Conservation (phyloP, 2,888 invertebrate species). For the Maniola hyperantus region DNA sequence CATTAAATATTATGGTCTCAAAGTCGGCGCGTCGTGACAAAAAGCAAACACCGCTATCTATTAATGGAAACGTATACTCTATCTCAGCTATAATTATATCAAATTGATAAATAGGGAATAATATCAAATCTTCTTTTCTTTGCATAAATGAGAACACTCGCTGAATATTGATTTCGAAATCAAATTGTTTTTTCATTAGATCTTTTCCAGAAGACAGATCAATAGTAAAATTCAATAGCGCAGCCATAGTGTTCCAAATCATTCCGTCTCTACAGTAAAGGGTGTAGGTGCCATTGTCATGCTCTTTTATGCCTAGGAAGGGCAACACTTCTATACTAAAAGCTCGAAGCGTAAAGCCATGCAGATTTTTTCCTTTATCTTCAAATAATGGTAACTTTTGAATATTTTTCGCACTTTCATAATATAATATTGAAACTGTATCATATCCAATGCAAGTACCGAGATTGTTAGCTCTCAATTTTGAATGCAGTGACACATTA, state of each 20-base stretch:
- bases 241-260: conserved; percentile 63
- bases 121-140: conserved; percentile 62
- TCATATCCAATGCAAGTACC: conserved; percentile 66
- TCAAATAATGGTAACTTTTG: conserved; percentile 51
- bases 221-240: conserved; percentile 65
- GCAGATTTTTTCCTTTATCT: conserved; percentile 60
- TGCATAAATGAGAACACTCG: conserved; percentile 59
- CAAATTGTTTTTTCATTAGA: conserved; percentile 53
- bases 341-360: conserved; percentile 57
- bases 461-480: conserved; percentile 52
- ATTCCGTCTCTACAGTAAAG: conserved; percentile 61
- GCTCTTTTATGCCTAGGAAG: conserved; percentile 52
- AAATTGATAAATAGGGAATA: conserved; percentile 67
- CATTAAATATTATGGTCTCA: conserved; percentile 63
- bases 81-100: conserved; percentile 63
- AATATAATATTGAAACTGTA: conserved; percentile 49
- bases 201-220: conserved; percentile 53
- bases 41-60: conserved; percentile 71
- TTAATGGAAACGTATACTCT: conserved; percentile 61
- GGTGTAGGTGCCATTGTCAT: conserved; percentile 52
- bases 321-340: conserved; percentile 55
- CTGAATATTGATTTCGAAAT: conserved; percentile 58
- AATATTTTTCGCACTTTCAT: conserved; percentile 32
- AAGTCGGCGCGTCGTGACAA: conserved; percentile 63
- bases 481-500: conserved; percentile 57